Conservation (phyloP, 2,888 invertebrate species). For the Stenodema calcarata region DNA sequence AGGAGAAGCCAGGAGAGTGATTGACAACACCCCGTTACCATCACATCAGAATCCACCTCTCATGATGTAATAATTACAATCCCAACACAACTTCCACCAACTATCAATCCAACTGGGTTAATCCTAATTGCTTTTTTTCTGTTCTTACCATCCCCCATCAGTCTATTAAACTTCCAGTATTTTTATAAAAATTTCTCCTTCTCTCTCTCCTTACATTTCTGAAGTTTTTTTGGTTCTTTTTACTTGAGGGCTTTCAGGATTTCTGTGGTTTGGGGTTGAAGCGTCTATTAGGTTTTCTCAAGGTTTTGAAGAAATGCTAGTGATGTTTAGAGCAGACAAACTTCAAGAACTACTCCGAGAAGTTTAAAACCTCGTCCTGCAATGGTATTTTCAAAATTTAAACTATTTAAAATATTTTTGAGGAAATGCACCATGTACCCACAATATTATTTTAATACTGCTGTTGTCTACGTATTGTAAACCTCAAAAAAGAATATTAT, state of each 20-base stretch:
- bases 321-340: too few relatives aligned
- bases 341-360: too few relatives aligned
- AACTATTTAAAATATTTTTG: too few relatives aligned
- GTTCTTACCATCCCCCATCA: background rate
- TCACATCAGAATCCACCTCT: slow-evolving; percentile 26
- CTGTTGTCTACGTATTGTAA: too few relatives aligned
- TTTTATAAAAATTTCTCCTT: slow-evolving; percentile 19
- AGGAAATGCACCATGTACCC: too few relatives aligned
- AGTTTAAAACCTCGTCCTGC: too few relatives aligned
- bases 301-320: background rate
- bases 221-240: background rate
- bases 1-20: slow-evolving; percentile 8
- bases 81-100: slow-evolving; percentile 42
- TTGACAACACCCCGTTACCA: slow-evolving; percentile 47
- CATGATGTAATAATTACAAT: slow-evolving; percentile 49
- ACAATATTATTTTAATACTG: too few relatives aligned
- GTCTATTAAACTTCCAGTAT: slow-evolving; percentile 28
- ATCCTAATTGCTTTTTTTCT: slow-evolving; percentile 48
- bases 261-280: background rate
- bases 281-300: background rate
- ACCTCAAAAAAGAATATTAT: too few relatives aligned
- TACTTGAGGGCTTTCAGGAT: background rate
- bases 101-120: slow-evolving; percentile 47
- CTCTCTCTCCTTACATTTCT: background rate
- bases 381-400: too few relatives aligned